Conservation (phyloP, 2,888 invertebrate species). For the Caenorhabditis wallacei region DNA sequence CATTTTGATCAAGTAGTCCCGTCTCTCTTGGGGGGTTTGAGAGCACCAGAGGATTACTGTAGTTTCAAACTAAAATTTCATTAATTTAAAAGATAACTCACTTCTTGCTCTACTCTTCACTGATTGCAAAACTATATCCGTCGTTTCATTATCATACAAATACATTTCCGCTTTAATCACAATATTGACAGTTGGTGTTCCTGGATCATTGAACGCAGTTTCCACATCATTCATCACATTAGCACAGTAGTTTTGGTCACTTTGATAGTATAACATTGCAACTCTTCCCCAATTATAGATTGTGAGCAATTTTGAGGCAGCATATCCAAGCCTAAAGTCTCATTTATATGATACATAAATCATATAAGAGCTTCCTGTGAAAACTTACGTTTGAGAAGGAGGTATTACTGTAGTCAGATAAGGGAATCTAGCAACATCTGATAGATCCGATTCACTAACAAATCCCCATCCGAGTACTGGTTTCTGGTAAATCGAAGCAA, state of each 20-base stretch:
- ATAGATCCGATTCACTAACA: slow-evolving; percentile 52
- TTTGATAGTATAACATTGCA: slow-evolving; percentile 53
- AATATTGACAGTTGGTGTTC: slow-evolving; percentile 11
- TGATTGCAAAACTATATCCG: background rate
- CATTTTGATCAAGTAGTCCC: slow-evolving; percentile 49
- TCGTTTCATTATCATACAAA: slow-evolving; percentile 4
- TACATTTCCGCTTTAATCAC: slow-evolving; percentile 36
- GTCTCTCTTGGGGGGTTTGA: slow-evolving; percentile 25
- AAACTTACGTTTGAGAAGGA: slow-evolving; percentile 45
- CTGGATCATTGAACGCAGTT: slow-evolving; percentile 35
- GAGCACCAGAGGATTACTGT: slow-evolving; percentile 7
- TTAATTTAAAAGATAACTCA: background rate
- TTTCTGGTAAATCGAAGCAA: slow-evolving; percentile 56
- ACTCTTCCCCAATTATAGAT: slow-evolving; percentile 57
- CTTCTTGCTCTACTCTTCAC: slow-evolving; percentile 45
- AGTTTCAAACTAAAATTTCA: background rate
- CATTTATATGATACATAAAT: background rate
- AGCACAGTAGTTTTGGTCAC: slow-evolving; percentile 55
- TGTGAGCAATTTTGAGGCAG: slow-evolving; percentile 44
- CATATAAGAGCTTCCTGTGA: background rate
- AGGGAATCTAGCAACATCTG: slow-evolving; percentile 58
- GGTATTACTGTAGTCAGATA: slow-evolving; percentile 59
- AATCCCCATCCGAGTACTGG: slow-evolving; percentile 68
- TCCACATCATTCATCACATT: slow-evolving; percentile 63
- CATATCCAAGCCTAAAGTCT: slow-evolving; percentile 61